phyloP scores from a whole-genome alignment of 2,113 vertebrate species.

The Nibea albiflora region DNA sequence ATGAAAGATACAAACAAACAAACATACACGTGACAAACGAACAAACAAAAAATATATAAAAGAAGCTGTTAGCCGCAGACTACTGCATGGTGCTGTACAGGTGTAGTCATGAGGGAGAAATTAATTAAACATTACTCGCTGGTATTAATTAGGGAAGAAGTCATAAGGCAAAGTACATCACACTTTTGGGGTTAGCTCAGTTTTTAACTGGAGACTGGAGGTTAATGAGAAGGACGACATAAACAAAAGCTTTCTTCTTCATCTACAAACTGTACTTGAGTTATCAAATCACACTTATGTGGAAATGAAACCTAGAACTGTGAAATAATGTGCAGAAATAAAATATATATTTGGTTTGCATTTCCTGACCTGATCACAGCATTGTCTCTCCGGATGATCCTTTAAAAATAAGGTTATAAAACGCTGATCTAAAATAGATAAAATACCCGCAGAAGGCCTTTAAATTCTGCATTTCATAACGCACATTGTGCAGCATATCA shows the following conservation, averaged over 20 bases:
- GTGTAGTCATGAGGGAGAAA: slow-evolving; percentile 53
- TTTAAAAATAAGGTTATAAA: not conserved
- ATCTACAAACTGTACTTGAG: not conserved
- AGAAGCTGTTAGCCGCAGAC: slow-evolving; percentile 83
- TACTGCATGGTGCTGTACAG: slow-evolving; percentile 54
- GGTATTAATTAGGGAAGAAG: slow-evolving; percentile 39
- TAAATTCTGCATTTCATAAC: not conserved
- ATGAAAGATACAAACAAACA: slow-evolving; percentile 79
- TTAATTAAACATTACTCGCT: slow-evolving; percentile 29
- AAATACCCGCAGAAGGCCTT: not conserved
- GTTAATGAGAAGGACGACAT: not conserved
- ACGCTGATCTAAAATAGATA: not conserved
- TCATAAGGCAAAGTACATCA: slow-evolving; percentile 47
- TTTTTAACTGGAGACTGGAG: not conserved
- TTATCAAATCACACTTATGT: no score
- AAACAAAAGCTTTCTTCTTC: not conserved
- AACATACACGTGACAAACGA: slow-evolving; percentile 74
- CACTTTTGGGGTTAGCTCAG: slow-evolving; percentile 14
- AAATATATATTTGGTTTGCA: not conserved
- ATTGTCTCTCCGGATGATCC: not conserved
- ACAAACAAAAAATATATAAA: slow-evolving; percentile 81
- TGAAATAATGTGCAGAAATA: not conserved
- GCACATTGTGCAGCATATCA: not conserved
- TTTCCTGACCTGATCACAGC: not conserved
- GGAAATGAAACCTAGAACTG: not conserved